These are phyloP conservation scores for Eurois occulta DNA, from an alignment of 2,888 invertebrate species.

Conservation along the genomic window DNA sequence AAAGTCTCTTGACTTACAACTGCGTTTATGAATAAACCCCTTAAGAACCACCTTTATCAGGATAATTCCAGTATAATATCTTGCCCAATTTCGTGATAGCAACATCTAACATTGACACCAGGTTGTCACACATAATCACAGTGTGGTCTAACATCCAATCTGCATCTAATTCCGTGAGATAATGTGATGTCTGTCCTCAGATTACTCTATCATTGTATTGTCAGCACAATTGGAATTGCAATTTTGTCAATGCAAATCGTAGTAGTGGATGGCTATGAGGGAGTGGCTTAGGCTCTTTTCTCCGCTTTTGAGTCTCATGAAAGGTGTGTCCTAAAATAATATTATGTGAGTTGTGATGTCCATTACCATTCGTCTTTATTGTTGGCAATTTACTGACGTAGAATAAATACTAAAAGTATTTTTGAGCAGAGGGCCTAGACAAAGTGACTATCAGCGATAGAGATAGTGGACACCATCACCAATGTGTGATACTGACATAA, in stretches of 20 bases:
- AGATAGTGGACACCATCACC: not conserved
- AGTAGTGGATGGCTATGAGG: conserved; percentile 23
- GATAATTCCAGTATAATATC: not conserved
- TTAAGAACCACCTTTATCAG: not conserved
- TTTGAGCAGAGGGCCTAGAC: not conserved
- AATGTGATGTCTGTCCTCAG: conserved; percentile 49
- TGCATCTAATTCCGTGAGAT: conserved; percentile 66
- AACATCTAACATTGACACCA: conserved; percentile 5
- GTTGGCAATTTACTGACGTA: not conserved
- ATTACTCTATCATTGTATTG: conserved; percentile 58
- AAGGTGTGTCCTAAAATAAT: conserved; percentile 17
- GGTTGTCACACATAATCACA: conserved; percentile 14
- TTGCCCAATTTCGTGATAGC: not conserved
- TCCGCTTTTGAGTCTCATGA: not conserved
- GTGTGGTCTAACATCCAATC: conserved; percentile 62
- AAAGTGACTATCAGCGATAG: not conserved
- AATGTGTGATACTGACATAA: not conserved
- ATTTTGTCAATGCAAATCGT: conserved; percentile 67
- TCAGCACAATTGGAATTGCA: conserved; percentile 57
- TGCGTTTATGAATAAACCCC: not conserved
- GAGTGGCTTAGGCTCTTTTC: not conserved
- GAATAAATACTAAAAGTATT: not conserved
- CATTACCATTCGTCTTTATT: not conserved
- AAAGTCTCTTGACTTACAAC: not conserved
- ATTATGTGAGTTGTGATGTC: not conserved